phyloP scores from a whole-genome alignment of 2,113 vertebrate species.

The Phalacrocorax brasilianus region DNA sequence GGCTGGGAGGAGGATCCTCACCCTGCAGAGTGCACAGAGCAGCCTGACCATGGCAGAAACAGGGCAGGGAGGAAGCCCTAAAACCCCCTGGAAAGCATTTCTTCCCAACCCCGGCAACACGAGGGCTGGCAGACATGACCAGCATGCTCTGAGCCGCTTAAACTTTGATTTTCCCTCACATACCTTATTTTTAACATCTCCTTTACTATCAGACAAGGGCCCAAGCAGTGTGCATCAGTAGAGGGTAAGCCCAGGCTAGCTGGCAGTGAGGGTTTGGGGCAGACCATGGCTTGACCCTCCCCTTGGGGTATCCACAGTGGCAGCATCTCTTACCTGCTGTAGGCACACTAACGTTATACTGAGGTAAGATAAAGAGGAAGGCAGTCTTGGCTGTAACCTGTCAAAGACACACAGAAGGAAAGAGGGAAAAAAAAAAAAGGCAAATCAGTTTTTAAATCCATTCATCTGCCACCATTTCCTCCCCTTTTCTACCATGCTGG shows the following conservation, averaged over 20 bases:
- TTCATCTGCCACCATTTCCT: not conserved
- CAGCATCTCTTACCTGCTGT: slow-evolving; percentile 81
- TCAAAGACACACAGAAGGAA: slow-evolving; percentile 31
- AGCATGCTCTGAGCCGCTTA: not conserved
- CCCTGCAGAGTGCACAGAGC: not conserved
- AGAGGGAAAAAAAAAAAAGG: not conserved
- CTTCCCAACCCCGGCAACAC: not conserved
- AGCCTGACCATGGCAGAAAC: not conserved
- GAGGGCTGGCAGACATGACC: not conserved
- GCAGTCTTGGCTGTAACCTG: slow-evolving; percentile 97
- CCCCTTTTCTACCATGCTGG: accelerated
- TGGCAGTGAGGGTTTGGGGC: not conserved
- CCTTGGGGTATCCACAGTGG: not conserved
- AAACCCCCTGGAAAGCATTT: not conserved
- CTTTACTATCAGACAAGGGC: not conserved
- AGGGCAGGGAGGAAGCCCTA: not conserved
- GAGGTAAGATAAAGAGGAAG: slow-evolving; percentile 97
- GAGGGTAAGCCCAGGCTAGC: not conserved
- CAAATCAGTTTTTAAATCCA: not conserved
- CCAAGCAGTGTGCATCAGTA: not conserved
- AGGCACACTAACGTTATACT: slow-evolving; percentile 89
- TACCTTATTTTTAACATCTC: not conserved
- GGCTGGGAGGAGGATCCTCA: not conserved
- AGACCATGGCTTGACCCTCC: not conserved
- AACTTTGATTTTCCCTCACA: not conserved